Conservation (phyloP, 2,113 vertebrate species). For the Lota lota region DNA sequence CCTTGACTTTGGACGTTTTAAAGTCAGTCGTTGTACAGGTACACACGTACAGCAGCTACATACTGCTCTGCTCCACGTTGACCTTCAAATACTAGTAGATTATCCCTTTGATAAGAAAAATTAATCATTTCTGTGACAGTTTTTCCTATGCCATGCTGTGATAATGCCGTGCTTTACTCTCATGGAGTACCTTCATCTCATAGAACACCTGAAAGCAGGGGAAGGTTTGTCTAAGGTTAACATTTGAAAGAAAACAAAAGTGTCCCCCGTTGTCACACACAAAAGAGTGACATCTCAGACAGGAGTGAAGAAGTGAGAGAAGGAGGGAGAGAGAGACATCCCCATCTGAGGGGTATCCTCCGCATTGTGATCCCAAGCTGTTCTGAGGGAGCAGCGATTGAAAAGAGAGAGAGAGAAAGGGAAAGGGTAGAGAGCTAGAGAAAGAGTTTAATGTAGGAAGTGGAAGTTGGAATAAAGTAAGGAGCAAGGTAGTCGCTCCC, state of each 20-base stretch:
- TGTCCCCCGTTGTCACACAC: constrained; percentile 34
- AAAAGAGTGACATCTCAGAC: constrained; percentile 30
- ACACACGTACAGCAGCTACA: too few species aligned
- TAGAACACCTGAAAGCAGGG: too few species aligned
- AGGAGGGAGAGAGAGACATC: constrained; percentile 16
- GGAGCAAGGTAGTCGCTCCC: constrained; percentile 16
- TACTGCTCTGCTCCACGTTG: too few species aligned
- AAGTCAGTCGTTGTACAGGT: too few species aligned
- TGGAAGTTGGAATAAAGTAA: constrained; percentile 10
- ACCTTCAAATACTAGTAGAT: too few species aligned
- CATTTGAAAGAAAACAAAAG: constrained; percentile 45
- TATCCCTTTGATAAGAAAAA: too few species aligned
- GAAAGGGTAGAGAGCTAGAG: constrained; percentile 14
- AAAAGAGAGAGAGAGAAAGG: background rate
- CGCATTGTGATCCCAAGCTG: constrained; percentile 44
- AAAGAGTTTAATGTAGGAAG: background rate
- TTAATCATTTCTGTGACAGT: too few species aligned
- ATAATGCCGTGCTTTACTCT: too few species aligned
- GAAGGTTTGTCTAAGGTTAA: constrained; percentile 24
- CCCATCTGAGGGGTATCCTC: constrained; percentile 40
- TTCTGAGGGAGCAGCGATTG: constrained; percentile 43
- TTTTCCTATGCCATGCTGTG: too few species aligned
- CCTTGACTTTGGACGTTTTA: too few species aligned
- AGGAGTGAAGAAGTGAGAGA: background rate
- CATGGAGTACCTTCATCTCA: too few species aligned